Base-by-base conservation (phyloP, 1,140 invertebrate species). In the Cherax quadricarinatus region DNA sequence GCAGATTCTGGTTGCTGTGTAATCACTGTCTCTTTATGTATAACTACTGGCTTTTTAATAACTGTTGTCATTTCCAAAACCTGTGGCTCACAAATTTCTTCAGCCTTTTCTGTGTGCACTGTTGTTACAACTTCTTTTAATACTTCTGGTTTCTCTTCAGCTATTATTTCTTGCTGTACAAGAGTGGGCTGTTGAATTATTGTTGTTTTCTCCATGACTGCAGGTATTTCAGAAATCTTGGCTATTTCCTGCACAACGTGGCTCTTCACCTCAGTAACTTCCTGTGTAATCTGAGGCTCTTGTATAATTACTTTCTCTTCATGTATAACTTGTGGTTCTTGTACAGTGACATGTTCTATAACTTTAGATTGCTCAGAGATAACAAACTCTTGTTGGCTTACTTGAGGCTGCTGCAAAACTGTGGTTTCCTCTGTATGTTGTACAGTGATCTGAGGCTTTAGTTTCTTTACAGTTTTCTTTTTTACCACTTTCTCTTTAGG, bases 71-170 rank as follows among this genome's bases (percentile, higher is more conserved):
- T 83, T 60, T 57, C 53, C 51, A 83, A 48, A 83, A 83, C 81
- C 12, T 83, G 16, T 24, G 81, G 57, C 24, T 60, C 81, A 6
- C 49, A 48, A 48, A 83, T n/a, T 57, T 21, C 81, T 24, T 83
- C 51, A 83, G 81, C 81, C 30, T 57, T 91, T 4, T 53, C 21
- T 51, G 60, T 78, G 60, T 90, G 49, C 12, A 49, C 73, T 5
- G 57, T 66, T 21, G 53, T 92, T 14, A n/a, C 93, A 24, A 73
- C 81, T 78, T 90, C 81, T 30, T 78, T 24, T 16, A 73, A n/a
- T 1, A 73, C 62, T 24, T 84, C 88, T 18, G 62, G 81, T 14
- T 90, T 78, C 89, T 93, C 48, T 82, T 93, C 91, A 18, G 53
- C n/a, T 83, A 83, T 30, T 53, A 70, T 48, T 18, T 73, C 79